Percentiles rank a stretch among this genome's conserved stretches.
Evolutionary conservation across 2,888 invertebrate genomes (phyloP).

Genomic region (Noctua janthe): DNA sequence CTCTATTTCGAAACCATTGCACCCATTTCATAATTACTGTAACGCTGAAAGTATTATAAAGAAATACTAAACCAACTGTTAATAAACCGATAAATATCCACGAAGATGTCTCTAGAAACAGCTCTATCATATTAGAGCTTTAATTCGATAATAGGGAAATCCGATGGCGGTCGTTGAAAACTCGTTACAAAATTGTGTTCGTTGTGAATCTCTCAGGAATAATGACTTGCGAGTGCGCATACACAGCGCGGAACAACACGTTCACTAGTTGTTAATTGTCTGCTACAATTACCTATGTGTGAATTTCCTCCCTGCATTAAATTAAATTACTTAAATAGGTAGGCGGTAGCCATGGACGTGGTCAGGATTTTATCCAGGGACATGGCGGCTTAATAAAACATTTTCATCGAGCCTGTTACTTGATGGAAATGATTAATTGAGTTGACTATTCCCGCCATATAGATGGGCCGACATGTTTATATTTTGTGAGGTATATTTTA

Average conservation of each 20-base stretch:
- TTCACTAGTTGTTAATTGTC: slow-evolving; percentile 67
- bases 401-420: neutral
- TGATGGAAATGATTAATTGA: neutral
- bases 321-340: slow-evolving; percentile 43
- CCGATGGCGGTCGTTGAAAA: slow-evolving; percentile 14
- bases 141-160: slow-evolving; percentile 30
- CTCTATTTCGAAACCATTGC: slow-evolving; percentile 51
- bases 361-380: neutral
- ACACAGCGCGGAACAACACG: slow-evolving; percentile 36
- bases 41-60: slow-evolving; percentile 43
- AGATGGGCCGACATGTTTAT: neutral
- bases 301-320: slow-evolving; percentile 60
- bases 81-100: slow-evolving; percentile 46
- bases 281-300: slow-evolving; percentile 55
- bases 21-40: slow-evolving; percentile 63
- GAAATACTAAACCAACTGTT: slow-evolving; percentile 42
- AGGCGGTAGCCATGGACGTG: slow-evolving; percentile 10
- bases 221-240: slow-evolving; percentile 44
- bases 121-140: slow-evolving; percentile 54
- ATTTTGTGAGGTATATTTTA: neutral
- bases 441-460: neutral
- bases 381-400: neutral
- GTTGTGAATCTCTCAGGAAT: slow-evolving; percentile 36
- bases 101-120: slow-evolving; percentile 29
- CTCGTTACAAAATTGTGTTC: slow-evolving; percentile 45